Percentiles rank a stretch among this genome's conserved stretches.
These are phyloP conservation scores for Clinocottus analis DNA, from an alignment of 2,113 vertebrate species.

Conservation along the genomic window DNA sequence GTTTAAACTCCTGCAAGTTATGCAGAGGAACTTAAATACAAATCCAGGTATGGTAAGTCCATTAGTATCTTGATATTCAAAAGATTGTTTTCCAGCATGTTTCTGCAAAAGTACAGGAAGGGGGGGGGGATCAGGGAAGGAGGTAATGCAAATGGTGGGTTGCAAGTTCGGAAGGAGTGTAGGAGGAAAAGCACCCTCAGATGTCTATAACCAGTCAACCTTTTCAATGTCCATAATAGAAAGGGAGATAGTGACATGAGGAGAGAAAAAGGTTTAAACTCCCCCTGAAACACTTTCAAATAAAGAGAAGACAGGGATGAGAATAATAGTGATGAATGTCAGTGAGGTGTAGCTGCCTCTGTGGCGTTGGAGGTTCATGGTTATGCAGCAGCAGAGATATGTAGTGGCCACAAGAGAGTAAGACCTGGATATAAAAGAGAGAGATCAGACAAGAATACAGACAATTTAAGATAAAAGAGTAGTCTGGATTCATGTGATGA, in stretches of 20 bases:
- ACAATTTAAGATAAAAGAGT: slow-evolving; percentile 5
- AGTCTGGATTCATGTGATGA: slow-evolving; percentile 8
- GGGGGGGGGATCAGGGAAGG: neutral
- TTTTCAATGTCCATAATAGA: slow-evolving; percentile 59
- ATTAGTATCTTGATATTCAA: slow-evolving; percentile 7
- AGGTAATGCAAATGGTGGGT: slow-evolving; percentile 17
- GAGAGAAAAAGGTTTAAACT: slow-evolving; percentile 42
- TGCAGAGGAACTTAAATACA: slow-evolving; percentile 1
- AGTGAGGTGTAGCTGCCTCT: slow-evolving; percentile 50
- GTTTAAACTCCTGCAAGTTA: neutral
- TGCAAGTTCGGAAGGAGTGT: slow-evolving; percentile 1
- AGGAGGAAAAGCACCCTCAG: slow-evolving; percentile 29
- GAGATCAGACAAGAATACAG: neutral
- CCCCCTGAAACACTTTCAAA: slow-evolving; percentile 64
- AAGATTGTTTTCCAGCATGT: neutral
- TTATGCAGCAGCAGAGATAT: slow-evolving; percentile 40
- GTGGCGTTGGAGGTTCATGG: slow-evolving; percentile 44
- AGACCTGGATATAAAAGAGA: neutral
- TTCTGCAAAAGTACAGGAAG: slow-evolving; percentile 4
- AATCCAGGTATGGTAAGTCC: neutral
- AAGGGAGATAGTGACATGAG: slow-evolving; percentile 44
- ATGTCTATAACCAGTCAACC: slow-evolving; percentile 46
- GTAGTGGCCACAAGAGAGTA: slow-evolving; percentile 30
- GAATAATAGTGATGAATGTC: slow-evolving; percentile 77
- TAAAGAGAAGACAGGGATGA: slow-evolving; percentile 54